phyloP scores from a whole-genome alignment of 2,113 vertebrate genomes.

The Acanthisitta chloris region DNA sequence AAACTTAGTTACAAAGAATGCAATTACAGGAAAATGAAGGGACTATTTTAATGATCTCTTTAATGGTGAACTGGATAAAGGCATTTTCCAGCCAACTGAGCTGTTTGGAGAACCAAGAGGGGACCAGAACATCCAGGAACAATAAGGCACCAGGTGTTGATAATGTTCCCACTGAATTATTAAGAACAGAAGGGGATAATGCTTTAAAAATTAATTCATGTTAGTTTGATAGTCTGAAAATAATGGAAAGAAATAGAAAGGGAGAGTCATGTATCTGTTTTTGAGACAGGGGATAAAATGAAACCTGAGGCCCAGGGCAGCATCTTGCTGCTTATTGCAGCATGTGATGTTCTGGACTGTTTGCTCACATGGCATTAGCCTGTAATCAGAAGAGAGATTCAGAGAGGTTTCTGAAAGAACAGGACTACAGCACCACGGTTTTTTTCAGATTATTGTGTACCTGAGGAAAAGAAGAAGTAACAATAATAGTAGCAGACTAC shows the following conservation, averaged over 20 bases:
- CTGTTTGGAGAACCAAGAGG: not conserved
- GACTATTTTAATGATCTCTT: not conserved
- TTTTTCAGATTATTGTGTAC: not conserved
- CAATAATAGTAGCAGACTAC: not conserved
- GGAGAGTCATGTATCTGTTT: fast-evolving
- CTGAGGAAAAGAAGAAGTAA: not conserved
- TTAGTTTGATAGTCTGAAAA: not conserved
- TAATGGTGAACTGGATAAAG: not conserved
- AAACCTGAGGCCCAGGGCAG: not conserved
- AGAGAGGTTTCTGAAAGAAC: not conserved
- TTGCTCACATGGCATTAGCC: not conserved
- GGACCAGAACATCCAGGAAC: not conserved
- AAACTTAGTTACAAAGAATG: not conserved
- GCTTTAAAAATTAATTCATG: not conserved
- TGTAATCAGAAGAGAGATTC: not conserved
- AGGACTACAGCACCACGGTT: not conserved
- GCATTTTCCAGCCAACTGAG: not conserved
- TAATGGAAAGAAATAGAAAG: not conserved
- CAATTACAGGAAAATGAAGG: not conserved
- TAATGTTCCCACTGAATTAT: not conserved
- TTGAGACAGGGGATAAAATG: not conserved
- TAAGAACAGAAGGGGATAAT: not conserved
- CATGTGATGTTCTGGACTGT: not conserved
- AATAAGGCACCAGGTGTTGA: not conserved
- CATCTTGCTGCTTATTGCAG: not conserved